Conservation (phyloP, 2,888 invertebrate species). For the Zelleria hepariella region DNA sequence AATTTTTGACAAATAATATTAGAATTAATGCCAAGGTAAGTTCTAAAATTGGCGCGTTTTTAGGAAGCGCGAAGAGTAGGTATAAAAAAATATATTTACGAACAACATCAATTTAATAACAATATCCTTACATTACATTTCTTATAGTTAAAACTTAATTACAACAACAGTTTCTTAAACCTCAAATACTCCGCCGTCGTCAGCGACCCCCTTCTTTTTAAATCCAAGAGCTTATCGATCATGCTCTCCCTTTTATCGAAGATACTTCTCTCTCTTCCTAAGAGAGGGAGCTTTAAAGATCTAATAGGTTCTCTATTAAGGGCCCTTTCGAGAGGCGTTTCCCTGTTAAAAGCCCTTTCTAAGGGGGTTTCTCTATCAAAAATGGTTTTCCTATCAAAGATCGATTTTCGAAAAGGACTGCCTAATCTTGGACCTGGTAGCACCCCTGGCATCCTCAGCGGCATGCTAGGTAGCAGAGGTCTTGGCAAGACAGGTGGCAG, state of each 20-base stretch:
- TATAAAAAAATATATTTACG: neutral
- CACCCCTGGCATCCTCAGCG: neutral
- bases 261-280: neutral
- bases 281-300: neutral
- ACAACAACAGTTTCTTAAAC: conserved; percentile 31
- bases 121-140: neutral
- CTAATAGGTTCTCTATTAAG: conserved; percentile 12
- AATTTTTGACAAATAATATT: no score
- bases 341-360: conserved; percentile 24
- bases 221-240: conserved; percentile 25
- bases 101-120: neutral
- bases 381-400: neutral
- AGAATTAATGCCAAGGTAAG: no score
- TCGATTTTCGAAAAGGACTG: conserved; percentile 7
- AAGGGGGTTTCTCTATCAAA: conserved; percentile 17
- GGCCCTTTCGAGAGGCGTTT: conserved; percentile 21
- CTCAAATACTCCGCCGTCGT: conserved; percentile 31
- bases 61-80: neutral
- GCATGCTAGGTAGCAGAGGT: conserved; percentile 14
- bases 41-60: no score
- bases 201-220: conserved; percentile 35
- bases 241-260: neutral
- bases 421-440: conserved; percentile 9
- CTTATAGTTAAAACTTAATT: no score
- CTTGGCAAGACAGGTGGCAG: conserved; percentile 15